Percentiles rank a stretch among this genome's conserved stretches.
Evolutionary conservation across 2,797 vertebrate genomes (phyloP).

Genomic region (Danionella dracula): DNA sequence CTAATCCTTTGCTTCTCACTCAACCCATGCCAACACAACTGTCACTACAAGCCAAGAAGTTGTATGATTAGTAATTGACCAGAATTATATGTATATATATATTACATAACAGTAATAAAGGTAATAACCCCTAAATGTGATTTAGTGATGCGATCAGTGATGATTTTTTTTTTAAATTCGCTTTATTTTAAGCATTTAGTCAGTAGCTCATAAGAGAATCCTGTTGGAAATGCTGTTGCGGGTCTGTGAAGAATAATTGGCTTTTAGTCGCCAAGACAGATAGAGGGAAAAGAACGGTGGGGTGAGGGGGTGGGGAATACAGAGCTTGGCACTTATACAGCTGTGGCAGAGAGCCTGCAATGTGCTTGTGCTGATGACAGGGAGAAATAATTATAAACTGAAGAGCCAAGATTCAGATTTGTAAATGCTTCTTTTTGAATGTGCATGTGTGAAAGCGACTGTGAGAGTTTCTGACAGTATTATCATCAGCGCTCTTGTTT

Average conservation of each 20-base stretch:
- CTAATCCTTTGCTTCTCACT: constrained; percentile 38
- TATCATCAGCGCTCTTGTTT: constrained; percentile 16
- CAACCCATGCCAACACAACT: constrained; percentile 44
- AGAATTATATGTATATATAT: no score
- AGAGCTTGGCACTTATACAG: constrained; percentile 64
- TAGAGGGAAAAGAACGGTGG: constrained; percentile 50
- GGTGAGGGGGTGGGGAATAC: constrained; percentile 47
- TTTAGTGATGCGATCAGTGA: no score
- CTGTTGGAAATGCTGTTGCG: constrained; percentile 64
- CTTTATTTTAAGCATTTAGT: no score
- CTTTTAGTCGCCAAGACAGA: constrained; percentile 64
- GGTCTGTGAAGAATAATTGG: constrained; percentile 70
- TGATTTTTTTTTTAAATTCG: constrained; percentile 52
- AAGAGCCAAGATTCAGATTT: constrained; percentile 72
- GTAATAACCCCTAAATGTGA: constrained; percentile 32
- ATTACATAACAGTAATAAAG: constrained; percentile 39
- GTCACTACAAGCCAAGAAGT: constrained; percentile 39
- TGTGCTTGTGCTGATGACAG: constrained; percentile 66
- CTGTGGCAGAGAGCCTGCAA: constrained; percentile 61
- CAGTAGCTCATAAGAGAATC: constrained; percentile 58
- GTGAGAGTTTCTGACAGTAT: constrained; percentile 34
- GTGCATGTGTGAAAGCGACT: constrained; percentile 4
- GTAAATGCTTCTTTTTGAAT: constrained; percentile 58
- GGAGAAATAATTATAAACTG: constrained; percentile 71
- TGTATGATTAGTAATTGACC: constrained; percentile 47